phyloP scores from a whole-genome alignment of 1,140 invertebrate genomes.

The Drosophila elegans region DNA sequence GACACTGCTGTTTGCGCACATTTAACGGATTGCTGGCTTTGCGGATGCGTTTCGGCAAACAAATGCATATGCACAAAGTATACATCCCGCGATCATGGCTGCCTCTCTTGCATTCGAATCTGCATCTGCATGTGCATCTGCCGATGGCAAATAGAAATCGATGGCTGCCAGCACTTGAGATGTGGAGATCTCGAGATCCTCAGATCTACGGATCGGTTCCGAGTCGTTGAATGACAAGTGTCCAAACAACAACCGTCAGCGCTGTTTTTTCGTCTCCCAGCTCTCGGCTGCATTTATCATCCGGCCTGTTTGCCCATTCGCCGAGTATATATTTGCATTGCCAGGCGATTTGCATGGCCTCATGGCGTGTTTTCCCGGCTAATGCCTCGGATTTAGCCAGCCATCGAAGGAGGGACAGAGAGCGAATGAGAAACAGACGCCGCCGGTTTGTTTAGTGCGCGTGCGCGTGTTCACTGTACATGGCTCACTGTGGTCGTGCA shows the following conservation, averaged over 20 bases:
- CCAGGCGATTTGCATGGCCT: conserved; percentile 57
- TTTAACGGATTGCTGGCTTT: conserved; percentile 79
- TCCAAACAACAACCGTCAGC: conserved; percentile 70
- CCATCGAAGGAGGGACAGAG: not conserved
- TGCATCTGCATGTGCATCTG: conserved; percentile 47
- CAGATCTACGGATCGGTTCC: conserved; percentile 54
- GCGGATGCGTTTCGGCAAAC: conserved; percentile 65
- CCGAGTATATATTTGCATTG: conserved; percentile 57
- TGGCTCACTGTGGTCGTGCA: conserved; percentile 37
- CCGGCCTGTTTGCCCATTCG: conserved; percentile 72
- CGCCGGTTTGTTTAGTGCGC: conserved; percentile 77
- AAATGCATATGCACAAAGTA: conserved; percentile 10
- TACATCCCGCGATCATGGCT: conserved; percentile 17
- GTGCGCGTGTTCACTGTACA: conserved; percentile 72
- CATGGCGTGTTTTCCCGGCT: conserved; percentile 58
- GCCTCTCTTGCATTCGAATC: conserved; percentile 26
- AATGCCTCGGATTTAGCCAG: conserved; percentile 44
- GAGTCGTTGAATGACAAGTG: conserved; percentile 76
- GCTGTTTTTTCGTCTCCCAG: conserved; percentile 38
- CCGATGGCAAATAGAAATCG: conserved; percentile 73
- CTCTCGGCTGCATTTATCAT: conserved; percentile 53
- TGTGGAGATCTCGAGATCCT: conserved; percentile 13
- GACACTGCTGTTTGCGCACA: conserved; percentile 78
- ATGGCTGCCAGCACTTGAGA: conserved; percentile 56
- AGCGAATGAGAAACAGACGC: conserved; percentile 33